These are phyloP conservation scores for Gymnopithys bicolor DNA, from an alignment of 2,797 vertebrate genomes.

Conservation along the genomic window DNA sequence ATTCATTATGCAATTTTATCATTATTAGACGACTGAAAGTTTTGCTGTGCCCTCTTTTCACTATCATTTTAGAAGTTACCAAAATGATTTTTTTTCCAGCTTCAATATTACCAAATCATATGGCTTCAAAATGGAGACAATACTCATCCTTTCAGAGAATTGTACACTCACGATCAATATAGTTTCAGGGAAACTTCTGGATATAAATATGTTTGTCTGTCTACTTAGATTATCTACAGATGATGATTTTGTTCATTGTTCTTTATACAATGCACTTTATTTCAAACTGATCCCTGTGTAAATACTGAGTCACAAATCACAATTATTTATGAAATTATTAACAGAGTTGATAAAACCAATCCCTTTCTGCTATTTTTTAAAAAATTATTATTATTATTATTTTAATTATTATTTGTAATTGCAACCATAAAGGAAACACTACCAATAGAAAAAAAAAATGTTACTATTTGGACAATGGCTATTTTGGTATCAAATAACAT, in stretches of 20 bases:
- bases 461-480: background rate
- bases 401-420: background rate
- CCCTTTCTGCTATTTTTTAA: background rate
- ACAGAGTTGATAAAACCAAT: background rate
- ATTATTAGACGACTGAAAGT: background rate
- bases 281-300: background rate
- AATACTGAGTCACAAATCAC: background rate
- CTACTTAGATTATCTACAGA: constrained; percentile 8
- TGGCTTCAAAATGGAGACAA: background rate
- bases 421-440: background rate
- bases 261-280: background rate
- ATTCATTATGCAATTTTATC: background rate
- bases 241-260: background rate
- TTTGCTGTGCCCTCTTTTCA: background rate
- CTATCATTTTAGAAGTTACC: background rate
- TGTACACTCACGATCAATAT: background rate
- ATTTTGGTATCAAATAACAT: background rate
- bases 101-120: background rate
- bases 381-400: background rate
- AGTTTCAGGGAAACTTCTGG: background rate
- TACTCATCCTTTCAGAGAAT: background rate
- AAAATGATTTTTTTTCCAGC: background rate
- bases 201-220: constrained; percentile 9
- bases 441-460: background rate
- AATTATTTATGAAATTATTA: background rate